Evolutionary conservation across 1,140 invertebrate genomes (phyloP).

Genomic region (Berghia stephanieae): DNA sequence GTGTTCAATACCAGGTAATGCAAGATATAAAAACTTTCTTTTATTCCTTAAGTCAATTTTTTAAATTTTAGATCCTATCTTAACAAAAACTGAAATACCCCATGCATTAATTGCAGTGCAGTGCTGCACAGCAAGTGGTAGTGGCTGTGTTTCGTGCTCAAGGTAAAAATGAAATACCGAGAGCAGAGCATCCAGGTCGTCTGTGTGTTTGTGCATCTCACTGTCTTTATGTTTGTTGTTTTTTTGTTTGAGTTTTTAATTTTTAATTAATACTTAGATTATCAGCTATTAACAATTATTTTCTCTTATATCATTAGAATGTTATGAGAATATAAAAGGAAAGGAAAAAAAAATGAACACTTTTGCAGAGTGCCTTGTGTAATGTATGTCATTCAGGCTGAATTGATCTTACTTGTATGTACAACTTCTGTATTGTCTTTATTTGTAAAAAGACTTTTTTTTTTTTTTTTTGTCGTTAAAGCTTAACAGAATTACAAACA

Average conservation of each 20-base stretch:
- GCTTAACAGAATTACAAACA: no score
- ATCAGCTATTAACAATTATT: no score
- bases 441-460: background rate
- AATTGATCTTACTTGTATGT: background rate
- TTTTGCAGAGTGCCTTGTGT: no score
- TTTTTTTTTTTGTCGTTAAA: background rate
- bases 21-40: background rate
- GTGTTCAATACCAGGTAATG: constrained; percentile 43
- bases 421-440: background rate
- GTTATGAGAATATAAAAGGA: no score
- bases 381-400: background rate
- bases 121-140: background rate
- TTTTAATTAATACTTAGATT: no score
- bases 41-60: background rate
- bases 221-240: no score
- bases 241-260: no score
- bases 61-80: background rate
- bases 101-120: background rate
- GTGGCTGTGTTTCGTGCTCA: background rate
- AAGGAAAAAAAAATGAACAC: no score
- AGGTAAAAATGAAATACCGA: background rate
- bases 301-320: no score
- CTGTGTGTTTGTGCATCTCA: background rate
- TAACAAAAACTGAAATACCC: background rate
- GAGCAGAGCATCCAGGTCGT: background rate